Percentiles rank a stretch among this genome's conserved stretches.
phyloP scores from a whole-genome alignment of 2,797 vertebrate genomes.

The Mormyrus hasselquistii region DNA sequence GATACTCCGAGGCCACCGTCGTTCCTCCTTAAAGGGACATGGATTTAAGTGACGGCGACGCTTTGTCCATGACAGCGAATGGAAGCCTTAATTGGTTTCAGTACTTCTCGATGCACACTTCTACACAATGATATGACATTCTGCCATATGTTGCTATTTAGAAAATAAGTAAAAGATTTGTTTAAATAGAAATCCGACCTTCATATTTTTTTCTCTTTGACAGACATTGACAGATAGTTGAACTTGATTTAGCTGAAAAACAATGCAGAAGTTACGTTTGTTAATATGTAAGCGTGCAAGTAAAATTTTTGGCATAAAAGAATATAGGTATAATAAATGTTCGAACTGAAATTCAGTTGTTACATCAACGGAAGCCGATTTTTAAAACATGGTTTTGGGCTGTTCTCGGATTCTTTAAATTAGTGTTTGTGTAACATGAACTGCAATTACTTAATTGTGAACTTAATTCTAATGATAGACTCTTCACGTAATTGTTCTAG shows the following conservation, averaged over 20 bases:
- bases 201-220: background rate
- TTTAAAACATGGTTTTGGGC: background rate
- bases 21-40: background rate
- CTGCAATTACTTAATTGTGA: background rate
- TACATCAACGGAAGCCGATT: background rate
- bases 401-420: background rate
- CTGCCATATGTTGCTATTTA: background rate
- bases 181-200: background rate
- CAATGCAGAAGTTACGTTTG: background rate
- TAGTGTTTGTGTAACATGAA: background rate
- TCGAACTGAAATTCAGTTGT: background rate
- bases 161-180: background rate
- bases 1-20: conserved; percentile 24
- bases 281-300: background rate
- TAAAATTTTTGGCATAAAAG: background rate
- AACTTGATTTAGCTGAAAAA: background rate
- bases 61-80: background rate
- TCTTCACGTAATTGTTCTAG: background rate
- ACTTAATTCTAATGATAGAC: background rate
- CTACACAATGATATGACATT: background rate
- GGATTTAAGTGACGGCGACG: background rate
- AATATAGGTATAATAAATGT: background rate
- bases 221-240: background rate
- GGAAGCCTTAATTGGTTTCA: background rate
- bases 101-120: background rate